Base-by-base conservation (phyloP, 2,888 invertebrate species). In the Cryptus viduatorius region DNA sequence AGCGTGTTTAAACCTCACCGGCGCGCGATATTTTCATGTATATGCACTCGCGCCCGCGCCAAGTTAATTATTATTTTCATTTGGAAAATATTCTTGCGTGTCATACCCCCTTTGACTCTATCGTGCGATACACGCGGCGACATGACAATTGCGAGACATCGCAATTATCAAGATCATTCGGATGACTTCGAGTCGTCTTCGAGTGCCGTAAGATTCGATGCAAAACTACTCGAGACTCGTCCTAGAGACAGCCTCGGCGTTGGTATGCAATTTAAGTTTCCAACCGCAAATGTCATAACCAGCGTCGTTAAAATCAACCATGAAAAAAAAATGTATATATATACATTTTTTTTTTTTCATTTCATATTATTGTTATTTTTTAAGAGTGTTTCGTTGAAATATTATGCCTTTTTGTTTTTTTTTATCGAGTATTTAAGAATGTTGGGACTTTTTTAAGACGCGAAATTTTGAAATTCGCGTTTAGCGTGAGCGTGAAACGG, bases 51-150 rank as follows among this genome's bases (percentile, higher is more conserved):
- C 42, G 50, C 61, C 64, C 42, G 12, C 24, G 59, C 10, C 59
- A 29, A 42, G 42, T 67, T 79, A n/a, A 73, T 73, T 79, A 29
- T 64, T 79, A 79, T 71, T 64, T 56, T 65, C 71, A 7, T 65
- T 50, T 8, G 44, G 71, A 65, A 53, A 12, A 61, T 71, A 59
- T 31, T 61, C 14, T 61, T n/a, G 59, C 59, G 59, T 59, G 59
- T 59, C 59, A 29, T 12, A 24, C 29, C 12, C 12, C 19, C 10
- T 24, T 16, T 16, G 37, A 7, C 53, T 16, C 53, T 19, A 16
- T 53, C 16, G 59, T 16, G 53, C 16, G 59, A 59, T 24, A 14
- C 29, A 14, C 29, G 4, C 12, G 1, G 53, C 8, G 56, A 56
- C 56, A 56, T 16, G 56, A 24, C 56, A 56, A 56, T 56, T 56